Percentiles rank a stretch among this genome's conserved stretches.
phyloP scores from a whole-genome alignment of 2,113 vertebrate genomes.

The Halichoerus grypus region DNA sequence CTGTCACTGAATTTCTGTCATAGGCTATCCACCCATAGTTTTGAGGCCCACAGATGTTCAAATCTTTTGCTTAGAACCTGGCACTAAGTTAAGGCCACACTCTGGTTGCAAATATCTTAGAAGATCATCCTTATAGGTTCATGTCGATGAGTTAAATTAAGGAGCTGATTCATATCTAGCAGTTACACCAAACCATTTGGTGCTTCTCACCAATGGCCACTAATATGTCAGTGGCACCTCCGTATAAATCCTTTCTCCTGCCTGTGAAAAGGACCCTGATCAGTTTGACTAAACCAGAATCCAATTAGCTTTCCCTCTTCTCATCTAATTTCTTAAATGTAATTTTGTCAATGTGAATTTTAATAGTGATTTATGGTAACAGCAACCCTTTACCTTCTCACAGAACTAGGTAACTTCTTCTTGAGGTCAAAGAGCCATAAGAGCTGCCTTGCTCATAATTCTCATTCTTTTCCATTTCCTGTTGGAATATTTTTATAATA shows the following conservation, averaged over 20 bases:
- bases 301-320: conserved; percentile 59
- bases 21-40: neutral
- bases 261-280: conserved; percentile 65
- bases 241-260: conserved; percentile 49
- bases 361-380: conserved; percentile 71
- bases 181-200: conserved; percentile 44
- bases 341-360: conserved; percentile 71
- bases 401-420: conserved; percentile 51
- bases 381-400: conserved; percentile 6
- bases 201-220: conserved; percentile 57
- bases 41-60: neutral
- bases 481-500: conserved; percentile 39
- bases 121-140: conserved; percentile 52
- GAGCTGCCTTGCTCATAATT: conserved; percentile 57
- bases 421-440: conserved; percentile 46
- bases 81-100: neutral
- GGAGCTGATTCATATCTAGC: conserved; percentile 25
- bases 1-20: neutral
- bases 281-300: conserved; percentile 28
- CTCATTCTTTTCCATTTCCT: conserved; percentile 71
- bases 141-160: conserved; percentile 43
- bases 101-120: neutral
- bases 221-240: conserved; percentile 37
- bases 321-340: conserved; percentile 56
- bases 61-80: neutral